Percentiles rank a stretch among this genome's conserved stretches.
Evolutionary conservation across 2,888 invertebrate species (phyloP).

Genomic region (Trachelus tabidus): DNA sequence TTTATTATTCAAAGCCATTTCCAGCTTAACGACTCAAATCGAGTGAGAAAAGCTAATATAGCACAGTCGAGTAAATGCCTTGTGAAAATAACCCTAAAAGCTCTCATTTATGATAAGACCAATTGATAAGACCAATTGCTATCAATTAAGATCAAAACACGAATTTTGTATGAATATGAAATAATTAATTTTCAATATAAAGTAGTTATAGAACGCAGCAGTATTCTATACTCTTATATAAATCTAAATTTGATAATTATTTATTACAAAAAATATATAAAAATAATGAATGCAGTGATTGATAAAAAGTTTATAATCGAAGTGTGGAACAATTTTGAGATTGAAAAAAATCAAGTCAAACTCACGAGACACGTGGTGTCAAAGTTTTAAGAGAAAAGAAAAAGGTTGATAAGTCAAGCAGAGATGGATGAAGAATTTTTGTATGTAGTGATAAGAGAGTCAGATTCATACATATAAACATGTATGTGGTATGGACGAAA

Average conservation of each 20-base stretch:
- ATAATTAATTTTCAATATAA: background rate
- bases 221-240: background rate
- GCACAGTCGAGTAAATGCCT: slow-evolving; percentile 8
- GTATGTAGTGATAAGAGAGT: background rate
- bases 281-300: background rate
- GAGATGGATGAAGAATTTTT: background rate
- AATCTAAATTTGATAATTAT: background rate
- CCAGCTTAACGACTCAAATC: slow-evolving; percentile 13
- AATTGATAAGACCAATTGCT: slow-evolving; percentile 9
- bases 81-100: slow-evolving; percentile 6
- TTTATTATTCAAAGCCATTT: slow-evolving; percentile 12
- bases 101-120: slow-evolving; percentile 3
- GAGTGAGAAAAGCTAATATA: slow-evolving; percentile 5
- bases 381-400: background rate
- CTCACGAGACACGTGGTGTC: background rate
- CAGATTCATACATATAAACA: background rate
- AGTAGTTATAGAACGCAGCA: background rate
- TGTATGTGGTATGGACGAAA: background rate
- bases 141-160: background rate
- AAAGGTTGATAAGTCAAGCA: background rate
- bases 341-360: background rate
- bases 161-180: background rate
- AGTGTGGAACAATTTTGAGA: background rate
- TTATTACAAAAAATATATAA: background rate
- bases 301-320: background rate